phyloP scores from a whole-genome alignment of 2,888 invertebrate species.

The Sphaeridia pumilis region DNA sequence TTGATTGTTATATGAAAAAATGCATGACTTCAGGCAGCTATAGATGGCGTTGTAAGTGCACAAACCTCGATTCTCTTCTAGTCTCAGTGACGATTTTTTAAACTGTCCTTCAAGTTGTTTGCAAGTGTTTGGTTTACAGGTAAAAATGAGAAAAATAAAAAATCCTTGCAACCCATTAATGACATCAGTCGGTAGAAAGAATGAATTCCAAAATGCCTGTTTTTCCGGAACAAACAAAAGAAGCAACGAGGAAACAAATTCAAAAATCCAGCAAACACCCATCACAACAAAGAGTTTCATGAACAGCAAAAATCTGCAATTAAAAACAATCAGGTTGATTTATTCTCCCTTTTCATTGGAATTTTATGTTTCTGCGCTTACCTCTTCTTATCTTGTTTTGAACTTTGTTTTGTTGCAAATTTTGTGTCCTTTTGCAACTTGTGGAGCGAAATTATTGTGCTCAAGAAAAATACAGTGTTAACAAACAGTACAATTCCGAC shows the following conservation, averaged over 20 bases:
- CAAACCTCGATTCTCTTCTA: conserved; percentile 19
- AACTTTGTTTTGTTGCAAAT: conserved; percentile 35
- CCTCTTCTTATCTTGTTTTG: conserved; percentile 36
- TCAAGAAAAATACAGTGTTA: conserved; percentile 64
- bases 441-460: conserved; percentile 55
- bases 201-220: conserved; percentile 32
- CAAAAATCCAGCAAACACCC: conserved; percentile 66
- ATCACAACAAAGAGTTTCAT: conserved; percentile 72
- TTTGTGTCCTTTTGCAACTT: conserved; percentile 50
- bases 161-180: conserved; percentile 78
- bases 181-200: conserved; percentile 74
- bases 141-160: conserved; percentile 76
- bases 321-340: no score
- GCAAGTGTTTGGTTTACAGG: conserved; percentile 66
- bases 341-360: no score
- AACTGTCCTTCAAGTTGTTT: conserved; percentile 34
- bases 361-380: no score
- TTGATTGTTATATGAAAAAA: no score
- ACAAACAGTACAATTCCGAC: conserved; percentile 64
- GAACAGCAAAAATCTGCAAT: conserved; percentile 47
- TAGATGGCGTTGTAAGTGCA: no score
- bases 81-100: conserved; percentile 26
- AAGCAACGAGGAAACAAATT: conserved; percentile 70
- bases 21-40: no score
- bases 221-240: conserved; percentile 53